Percentiles rank a stretch among this genome's conserved stretches.
phyloP scores from a whole-genome alignment of 2,113 vertebrate species.

The Gorsachius goisagi region DNA sequence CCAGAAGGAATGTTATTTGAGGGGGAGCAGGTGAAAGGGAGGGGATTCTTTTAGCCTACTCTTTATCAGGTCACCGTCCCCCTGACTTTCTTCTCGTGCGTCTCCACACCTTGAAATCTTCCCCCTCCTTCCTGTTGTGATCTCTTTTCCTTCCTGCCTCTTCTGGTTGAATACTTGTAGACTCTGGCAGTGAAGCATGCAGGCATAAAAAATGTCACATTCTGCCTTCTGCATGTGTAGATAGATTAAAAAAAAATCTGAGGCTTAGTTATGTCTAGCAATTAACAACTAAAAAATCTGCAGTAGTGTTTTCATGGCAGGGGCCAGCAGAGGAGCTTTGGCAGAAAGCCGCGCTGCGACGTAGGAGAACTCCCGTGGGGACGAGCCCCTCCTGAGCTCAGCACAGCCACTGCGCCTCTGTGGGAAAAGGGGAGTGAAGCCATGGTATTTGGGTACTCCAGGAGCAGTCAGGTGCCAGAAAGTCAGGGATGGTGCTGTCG shows the following conservation, averaged over 20 bases:
- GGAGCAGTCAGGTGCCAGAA: fast-evolving
- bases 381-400: too few relatives aligned
- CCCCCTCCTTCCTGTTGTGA: conserved; percentile 47
- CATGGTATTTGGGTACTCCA: fast-evolving
- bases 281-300: background rate
- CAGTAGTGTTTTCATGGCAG: background rate
- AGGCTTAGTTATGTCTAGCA: background rate
- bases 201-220: background rate
- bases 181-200: background rate
- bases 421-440: fast-evolving
- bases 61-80: background rate
- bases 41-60: background rate
- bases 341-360: background rate
- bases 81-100: background rate
- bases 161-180: background rate
- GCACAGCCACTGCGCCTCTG: background rate
- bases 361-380: background rate
- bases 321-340: background rate
- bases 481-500: fast-evolving
- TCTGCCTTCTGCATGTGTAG: background rate
- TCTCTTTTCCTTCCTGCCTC: conserved; percentile 56
- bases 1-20: background rate
- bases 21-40: background rate
- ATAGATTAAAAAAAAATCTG: background rate
- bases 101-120: conserved; percentile 14